Evolutionary conservation across 2,113 vertebrate genomes (phyloP), one percentile per base, ranked within the genome.

Genomic region (Tauraco erythrolophus): DNA sequence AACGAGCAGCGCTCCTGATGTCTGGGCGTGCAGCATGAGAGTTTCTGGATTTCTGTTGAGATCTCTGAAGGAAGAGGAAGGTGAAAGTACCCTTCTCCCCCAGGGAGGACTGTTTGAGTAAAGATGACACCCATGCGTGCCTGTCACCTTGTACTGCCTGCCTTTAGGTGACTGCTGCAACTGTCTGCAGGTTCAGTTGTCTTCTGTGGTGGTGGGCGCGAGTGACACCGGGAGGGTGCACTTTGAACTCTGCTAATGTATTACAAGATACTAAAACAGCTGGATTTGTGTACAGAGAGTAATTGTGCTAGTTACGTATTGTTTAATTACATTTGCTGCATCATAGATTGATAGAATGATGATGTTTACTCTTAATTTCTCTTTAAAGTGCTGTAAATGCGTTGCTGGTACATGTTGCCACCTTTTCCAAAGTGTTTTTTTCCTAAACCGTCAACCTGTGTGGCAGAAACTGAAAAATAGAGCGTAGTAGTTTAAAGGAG

Each of bases 21-120:
- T 54, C 58, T 24, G 19, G 25, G 39, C 58, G 62, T 43, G 56
- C 65, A 31, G 70, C 7, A 23, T 70, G 33, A 43, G 57, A 27
- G 22, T 57, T 51, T 45, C 41, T 86, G 83, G 45, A 23, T 85
- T 61, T 19, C 0, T 74, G 30, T 2, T 50, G 37, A 27, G 28
- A 19, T 82, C 75, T 95, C 19, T 84, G 86, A 53, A 78, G 51
- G 84, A 37, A 9, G 25, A 57, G 41, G 61, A 53, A 69, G 51
- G 57, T n/a, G n/a, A 14, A n/a, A 28, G 8, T 33, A 14, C n/a
- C 0, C 0, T 39, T 78, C n/a, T 66, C 27, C 17, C 14, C 62
- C n/a, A 16, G 60, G 37, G 27, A 71, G 33, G 53, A 8, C 10
- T 35, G 0, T 45, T 19, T 61, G 62, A 7, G 19, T 30, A 0